A percentile compares a stretch with the other conserved stretches of the same genome.
These are phyloP conservation scores for Phrixothrix hirtus DNA, from an alignment of 2,888 invertebrate species.

Conservation along the genomic window DNA sequence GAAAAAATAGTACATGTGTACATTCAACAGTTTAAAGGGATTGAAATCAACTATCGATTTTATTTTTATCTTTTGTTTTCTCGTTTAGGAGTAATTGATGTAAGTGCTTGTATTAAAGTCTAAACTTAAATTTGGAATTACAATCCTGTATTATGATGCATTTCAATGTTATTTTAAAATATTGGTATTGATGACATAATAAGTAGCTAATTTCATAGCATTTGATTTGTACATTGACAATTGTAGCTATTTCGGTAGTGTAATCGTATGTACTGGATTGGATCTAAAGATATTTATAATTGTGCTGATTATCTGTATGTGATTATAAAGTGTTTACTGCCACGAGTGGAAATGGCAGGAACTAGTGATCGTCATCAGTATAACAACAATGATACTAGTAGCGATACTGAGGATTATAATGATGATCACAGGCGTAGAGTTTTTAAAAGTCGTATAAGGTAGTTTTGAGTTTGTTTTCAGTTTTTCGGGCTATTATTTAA, in stretches of 20 bases:
- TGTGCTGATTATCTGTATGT: constrained; percentile 51
- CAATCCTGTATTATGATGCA: too few relatives aligned
- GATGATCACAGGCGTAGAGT: constrained; percentile 71
- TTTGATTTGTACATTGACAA: constrained; percentile 9
- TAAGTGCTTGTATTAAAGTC: too few relatives aligned
- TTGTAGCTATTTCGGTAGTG: constrained; percentile 23
- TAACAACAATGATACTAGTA: constrained; percentile 69
- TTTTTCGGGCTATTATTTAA: constrained; percentile 28
- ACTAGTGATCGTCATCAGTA: constrained; percentile 50
- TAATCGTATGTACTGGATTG: constrained; percentile 51
- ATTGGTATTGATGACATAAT: too few relatives aligned
- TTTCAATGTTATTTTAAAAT: too few relatives aligned
- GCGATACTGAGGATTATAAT: constrained; percentile 83
- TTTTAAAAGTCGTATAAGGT: constrained; percentile 73
- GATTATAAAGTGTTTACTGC: constrained; percentile 52
- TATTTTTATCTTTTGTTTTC: too few relatives aligned
- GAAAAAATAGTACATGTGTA: too few relatives aligned
- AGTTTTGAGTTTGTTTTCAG: constrained; percentile 22
- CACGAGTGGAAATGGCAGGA: constrained; percentile 53
- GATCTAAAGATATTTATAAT: constrained; percentile 48
- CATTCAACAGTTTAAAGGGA: too few relatives aligned
- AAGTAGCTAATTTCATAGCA: constrained; percentile 1
- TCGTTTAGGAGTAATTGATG: too few relatives aligned
- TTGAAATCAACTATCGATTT: too few relatives aligned
- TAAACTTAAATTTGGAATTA: too few relatives aligned